These are phyloP conservation scores for Teleogryllus oceanicus DNA, from an alignment of 2,888 invertebrate genomes.

Conservation along the genomic window DNA sequence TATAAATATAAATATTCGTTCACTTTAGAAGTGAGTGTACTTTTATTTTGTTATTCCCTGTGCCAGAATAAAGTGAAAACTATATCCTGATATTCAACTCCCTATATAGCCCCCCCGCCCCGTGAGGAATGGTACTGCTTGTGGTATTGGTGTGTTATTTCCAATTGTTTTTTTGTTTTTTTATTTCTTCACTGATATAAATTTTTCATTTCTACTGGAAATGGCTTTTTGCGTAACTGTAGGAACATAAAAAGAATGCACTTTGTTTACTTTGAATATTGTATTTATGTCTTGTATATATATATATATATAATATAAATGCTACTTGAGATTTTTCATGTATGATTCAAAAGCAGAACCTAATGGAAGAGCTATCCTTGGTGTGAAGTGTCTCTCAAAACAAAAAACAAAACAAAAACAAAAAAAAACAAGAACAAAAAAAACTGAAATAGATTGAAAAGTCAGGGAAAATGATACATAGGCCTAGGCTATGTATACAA, in stretches of 20 bases:
- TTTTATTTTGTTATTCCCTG: background rate
- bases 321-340: background rate
- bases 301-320: background rate
- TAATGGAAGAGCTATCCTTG: slow-evolving; percentile 35
- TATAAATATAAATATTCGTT: slow-evolving; percentile 18
- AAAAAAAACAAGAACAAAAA: background rate
- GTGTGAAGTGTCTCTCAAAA: slow-evolving; percentile 35
- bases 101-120: background rate
- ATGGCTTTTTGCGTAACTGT: background rate
- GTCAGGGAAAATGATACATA: slow-evolving; percentile 35
- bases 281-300: slow-evolving; percentile 4
- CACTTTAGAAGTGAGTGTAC: slow-evolving; percentile 18
- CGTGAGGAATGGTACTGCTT: background rate
- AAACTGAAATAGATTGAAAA: slow-evolving; percentile 32
- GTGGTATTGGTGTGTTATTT: slow-evolving; percentile 6
- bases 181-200: background rate
- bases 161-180: background rate
- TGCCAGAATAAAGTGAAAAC: background rate
- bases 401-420: no score
- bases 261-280: background rate
- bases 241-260: slow-evolving; percentile 3
- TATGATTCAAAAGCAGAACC: background rate
- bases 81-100: background rate
- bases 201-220: slow-evolving; percentile 5
- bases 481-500: slow-evolving; percentile 35